Evolutionary conservation across 2,797 vertebrate species (phyloP), one percentile per base, ranked within the genome.

Genomic region (Smutsia gigantea): DNA sequence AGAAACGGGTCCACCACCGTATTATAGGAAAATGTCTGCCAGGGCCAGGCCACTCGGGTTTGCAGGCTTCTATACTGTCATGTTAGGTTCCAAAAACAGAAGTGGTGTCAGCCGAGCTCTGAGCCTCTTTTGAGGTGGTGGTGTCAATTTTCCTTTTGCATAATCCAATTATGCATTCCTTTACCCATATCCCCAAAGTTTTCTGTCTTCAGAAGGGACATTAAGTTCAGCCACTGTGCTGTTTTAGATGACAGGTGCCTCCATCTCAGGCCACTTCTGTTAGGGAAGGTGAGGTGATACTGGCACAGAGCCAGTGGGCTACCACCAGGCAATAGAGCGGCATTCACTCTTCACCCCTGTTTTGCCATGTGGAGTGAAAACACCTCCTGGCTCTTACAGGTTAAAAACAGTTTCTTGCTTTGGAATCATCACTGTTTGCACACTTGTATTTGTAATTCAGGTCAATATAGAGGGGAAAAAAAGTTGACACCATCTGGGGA

Each of bases 281-380:
- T 37, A 14, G 25, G 29, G 17, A 53, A 37, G 17, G n/a, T 68
- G 31, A 69, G 25, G 64, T 21, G 12, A 37, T 5, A 34, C 1
- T 6, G 25, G 81, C 23, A 11, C 42, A 49, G 59, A 79, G 31
- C 25, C 23, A 27, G 64, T 31, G 34, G n/a, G 34, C 34, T 34
- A 5, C 49, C 2, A 29, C 10, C 49, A 13, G 23, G 31, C 49
- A 14, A 18, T 21, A 13, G 29, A 27, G 21, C 4, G 0, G 3
- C 46, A 27, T 4, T 51, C 31, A 12, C 42, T 34, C 21, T 84
- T 5, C 15, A 31, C 49, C 49, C 10, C 2, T 8, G 19, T 53
- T 85, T 29, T 55, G 25, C 17, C 66, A 5, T 0, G 31, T 12
- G 25, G 34, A 29, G 64, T 83, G 29, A 15, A 9, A 46, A 34